phyloP scores from a whole-genome alignment of 2,888 invertebrate genomes.

The Sclerodermus sp. region DNA sequence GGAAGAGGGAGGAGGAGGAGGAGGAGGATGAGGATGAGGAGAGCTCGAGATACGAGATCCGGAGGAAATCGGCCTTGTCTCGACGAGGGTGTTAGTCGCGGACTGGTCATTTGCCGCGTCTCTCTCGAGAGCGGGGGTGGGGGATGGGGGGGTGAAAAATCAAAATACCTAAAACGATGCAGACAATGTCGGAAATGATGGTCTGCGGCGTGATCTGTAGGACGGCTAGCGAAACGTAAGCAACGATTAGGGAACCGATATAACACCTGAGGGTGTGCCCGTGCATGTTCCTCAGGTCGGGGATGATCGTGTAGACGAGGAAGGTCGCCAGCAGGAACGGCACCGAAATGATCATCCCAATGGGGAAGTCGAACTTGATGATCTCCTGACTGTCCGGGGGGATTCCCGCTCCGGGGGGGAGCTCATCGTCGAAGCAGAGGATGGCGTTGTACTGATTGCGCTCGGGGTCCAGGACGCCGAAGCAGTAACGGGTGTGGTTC shows the following conservation, averaged over 20 bases:
- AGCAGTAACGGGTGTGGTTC: conserved; percentile 26
- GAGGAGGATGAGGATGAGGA: too few species aligned
- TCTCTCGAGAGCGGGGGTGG: too few species aligned
- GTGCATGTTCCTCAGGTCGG: conserved; percentile 50
- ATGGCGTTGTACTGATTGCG: conserved; percentile 18
- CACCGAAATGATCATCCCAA: conserved; percentile 44
- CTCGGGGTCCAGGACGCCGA: conserved; percentile 11
- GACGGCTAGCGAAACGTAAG: conserved; percentile 35
- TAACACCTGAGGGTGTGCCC: conserved; percentile 48
- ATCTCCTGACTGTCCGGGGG: background rate
- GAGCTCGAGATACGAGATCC: too few species aligned
- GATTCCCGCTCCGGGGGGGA: background rate
- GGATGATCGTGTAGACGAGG: conserved; percentile 44
- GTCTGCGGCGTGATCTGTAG: conserved; percentile 22
- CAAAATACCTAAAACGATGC: conserved; percentile 34
- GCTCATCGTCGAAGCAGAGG: conserved; percentile 23
- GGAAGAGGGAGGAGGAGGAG: too few species aligned
- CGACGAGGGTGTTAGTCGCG: too few species aligned
- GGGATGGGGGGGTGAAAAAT: too few species aligned
- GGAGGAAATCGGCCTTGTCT: too few species aligned
- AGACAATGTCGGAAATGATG: conserved; percentile 19
- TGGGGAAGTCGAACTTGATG: conserved; percentile 14
- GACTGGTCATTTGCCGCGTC: too few species aligned
- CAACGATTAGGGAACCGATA: conserved; percentile 37
- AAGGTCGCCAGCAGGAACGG: conserved; percentile 48